phyloP scores from a whole-genome alignment of 2,888 invertebrate species.

The Tinea trinotella region DNA sequence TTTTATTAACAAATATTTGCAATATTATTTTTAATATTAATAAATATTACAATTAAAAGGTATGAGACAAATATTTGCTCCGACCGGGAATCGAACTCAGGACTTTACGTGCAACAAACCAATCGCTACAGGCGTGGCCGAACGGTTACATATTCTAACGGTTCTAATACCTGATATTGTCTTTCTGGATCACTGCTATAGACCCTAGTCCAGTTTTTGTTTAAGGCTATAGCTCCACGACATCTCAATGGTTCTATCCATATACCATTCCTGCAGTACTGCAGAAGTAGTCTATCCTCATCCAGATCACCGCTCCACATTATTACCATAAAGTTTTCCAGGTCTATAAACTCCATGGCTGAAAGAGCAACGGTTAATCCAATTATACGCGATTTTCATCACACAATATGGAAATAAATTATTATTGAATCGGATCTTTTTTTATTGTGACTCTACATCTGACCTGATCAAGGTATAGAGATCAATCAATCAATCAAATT shows the following conservation, averaged over 20 bases:
- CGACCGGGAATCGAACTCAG: too few relatives aligned
- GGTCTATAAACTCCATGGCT: constrained; percentile 80
- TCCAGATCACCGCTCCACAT: constrained; percentile 90
- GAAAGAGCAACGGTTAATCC: constrained; percentile 14
- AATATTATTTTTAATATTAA: too few relatives aligned
- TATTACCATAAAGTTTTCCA: constrained; percentile 78
- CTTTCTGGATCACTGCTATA: constrained; percentile 80
- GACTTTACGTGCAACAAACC: too few relatives aligned
- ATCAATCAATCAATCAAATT: too few relatives aligned
- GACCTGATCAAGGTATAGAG: too few relatives aligned
- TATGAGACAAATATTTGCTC: too few relatives aligned
- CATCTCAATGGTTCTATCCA: constrained; percentile 72
- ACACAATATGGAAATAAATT: too few relatives aligned
- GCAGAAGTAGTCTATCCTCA: constrained; percentile 78
- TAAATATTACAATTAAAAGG: too few relatives aligned
- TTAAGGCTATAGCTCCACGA: constrained; percentile 79
- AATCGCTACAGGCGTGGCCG: too few relatives aligned
- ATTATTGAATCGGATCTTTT: neutral
- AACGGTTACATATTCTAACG: too few relatives aligned
- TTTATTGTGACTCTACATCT: neutral
- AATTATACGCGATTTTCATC: neutral
- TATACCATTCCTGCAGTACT: constrained; percentile 68
- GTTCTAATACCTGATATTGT: constrained; percentile 71
- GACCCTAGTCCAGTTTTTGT: constrained; percentile 75
- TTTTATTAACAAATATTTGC: too few relatives aligned